Evolutionary conservation across 2,113 vertebrate genomes (phyloP).

Genomic region (Candoia aspera): DNA sequence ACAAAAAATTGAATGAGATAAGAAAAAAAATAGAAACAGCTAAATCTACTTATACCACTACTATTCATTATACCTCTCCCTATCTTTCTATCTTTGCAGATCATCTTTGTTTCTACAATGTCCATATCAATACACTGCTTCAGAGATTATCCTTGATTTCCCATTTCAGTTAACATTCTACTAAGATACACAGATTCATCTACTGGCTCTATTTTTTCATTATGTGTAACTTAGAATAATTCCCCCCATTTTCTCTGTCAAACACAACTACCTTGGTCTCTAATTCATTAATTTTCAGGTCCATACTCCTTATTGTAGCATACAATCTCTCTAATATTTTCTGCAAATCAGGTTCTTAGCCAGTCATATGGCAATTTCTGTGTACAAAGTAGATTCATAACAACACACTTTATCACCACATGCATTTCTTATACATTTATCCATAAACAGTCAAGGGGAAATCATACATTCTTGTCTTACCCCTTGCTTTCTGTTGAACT

Average conservation of each 20-base stretch:
- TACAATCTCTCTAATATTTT: neutral
- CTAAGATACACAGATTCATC: neutral
- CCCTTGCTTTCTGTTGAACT: neutral
- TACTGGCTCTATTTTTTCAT: neutral
- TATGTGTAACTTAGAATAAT: neutral
- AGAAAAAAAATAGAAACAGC: too few species aligned
- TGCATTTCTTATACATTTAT: neutral
- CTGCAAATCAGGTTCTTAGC: neutral
- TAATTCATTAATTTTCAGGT: neutral
- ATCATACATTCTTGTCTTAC: neutral
- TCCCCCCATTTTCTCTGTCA: neutral
- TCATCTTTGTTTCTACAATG: too few species aligned
- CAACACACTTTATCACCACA: neutral
- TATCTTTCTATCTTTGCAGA: too few species aligned
- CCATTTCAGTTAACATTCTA: neutral
- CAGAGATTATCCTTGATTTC: neutral
- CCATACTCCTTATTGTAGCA: neutral
- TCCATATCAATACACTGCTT: neutral
- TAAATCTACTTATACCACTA: too few species aligned
- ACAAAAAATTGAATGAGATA: too few species aligned
- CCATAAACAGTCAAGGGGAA: neutral
- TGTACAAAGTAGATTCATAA: neutral
- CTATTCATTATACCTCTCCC: too few species aligned
- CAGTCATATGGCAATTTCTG: neutral
- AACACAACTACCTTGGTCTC: neutral